Conservation (phyloP, 2,113 vertebrate species). For the Cisticola juncidis region DNA sequence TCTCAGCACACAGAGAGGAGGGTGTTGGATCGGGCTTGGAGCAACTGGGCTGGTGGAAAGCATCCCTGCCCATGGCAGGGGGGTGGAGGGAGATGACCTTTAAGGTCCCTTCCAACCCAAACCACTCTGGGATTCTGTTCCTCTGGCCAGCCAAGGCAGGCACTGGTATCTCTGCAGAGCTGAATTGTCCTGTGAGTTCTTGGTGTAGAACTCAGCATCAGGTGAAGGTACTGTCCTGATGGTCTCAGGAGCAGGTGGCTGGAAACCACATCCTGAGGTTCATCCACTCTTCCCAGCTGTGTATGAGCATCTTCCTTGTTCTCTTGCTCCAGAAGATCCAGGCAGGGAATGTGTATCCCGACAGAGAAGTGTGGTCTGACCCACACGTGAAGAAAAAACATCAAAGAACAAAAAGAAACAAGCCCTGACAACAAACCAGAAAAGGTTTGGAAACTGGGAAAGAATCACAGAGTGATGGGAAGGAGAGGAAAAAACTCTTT, state of each 20-base stretch:
- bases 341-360: background rate
- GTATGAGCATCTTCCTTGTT: background rate
- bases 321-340: background rate
- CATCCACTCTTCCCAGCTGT: background rate
- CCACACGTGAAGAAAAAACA: background rate
- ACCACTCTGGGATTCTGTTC: background rate
- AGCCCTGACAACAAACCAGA: background rate
- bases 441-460: background rate
- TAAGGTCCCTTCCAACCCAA: background rate
- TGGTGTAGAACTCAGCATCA: background rate
- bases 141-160: background rate
- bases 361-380: background rate
- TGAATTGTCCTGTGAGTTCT: background rate
- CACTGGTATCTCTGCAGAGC: background rate
- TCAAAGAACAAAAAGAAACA: background rate
- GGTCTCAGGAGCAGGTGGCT: background rate
- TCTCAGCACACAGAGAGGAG: background rate
- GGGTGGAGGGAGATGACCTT: background rate
- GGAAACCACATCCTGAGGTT: background rate
- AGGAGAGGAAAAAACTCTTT: background rate
- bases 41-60: background rate
- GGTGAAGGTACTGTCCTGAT: background rate
- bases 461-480: background rate
- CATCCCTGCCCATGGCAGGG: background rate
- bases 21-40: background rate